Evolutionary conservation across 2,113 vertebrate species (phyloP).

Genomic region (Globicephala melas): DNA sequence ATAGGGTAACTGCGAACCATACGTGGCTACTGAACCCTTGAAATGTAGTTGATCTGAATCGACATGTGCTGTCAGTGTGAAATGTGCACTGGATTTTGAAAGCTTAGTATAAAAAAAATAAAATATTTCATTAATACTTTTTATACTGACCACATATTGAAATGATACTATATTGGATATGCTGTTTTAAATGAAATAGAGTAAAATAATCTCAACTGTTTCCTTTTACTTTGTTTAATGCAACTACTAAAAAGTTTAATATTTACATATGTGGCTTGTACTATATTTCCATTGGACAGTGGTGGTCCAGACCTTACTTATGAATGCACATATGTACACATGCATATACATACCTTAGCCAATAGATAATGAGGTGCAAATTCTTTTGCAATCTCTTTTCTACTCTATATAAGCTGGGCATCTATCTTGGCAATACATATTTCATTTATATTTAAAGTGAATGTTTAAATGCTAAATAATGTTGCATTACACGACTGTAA

Average conservation of each 20-base stretch:
- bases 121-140: not conserved
- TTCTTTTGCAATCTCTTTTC: not conserved
- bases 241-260: not conserved
- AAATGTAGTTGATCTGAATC: rapidly evolving
- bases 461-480: not conserved
- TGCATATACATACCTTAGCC: not conserved
- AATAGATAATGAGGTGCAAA: not conserved
- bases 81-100: not conserved
- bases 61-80: not conserved
- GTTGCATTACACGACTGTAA: too few relatives aligned
- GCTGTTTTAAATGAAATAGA: not conserved
- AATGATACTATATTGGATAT: not conserved
- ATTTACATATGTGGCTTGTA: not conserved
- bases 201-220: not conserved
- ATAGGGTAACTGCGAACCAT: not conserved
- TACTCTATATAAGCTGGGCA: not conserved
- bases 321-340: not conserved
- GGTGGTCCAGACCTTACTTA: not conserved
- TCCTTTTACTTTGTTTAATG: not conserved
- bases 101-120: not conserved
- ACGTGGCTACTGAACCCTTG: rapidly evolving
- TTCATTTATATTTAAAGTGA: not conserved
- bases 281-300: not conserved
- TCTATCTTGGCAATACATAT: not conserved
- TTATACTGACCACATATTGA: not conserved